Conservation (phyloP, 2,797 vertebrate genomes). For the Microctenopoma lineatum region DNA sequence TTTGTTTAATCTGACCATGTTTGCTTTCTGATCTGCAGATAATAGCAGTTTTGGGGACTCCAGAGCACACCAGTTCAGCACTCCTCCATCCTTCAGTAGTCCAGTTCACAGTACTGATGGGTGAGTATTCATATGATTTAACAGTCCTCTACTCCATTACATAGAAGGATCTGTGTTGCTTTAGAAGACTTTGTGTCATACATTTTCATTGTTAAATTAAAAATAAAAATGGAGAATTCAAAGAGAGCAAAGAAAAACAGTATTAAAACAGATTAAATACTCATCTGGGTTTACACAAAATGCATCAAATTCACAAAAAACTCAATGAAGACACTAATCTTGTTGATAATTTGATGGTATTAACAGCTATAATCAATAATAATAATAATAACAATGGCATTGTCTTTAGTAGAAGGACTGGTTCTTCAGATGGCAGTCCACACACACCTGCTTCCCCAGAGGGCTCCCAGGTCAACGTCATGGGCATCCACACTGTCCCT, state of each 20-base stretch:
- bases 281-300: too few relatives aligned
- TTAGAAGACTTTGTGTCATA: too few relatives aligned
- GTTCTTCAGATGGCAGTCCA: conserved; percentile 78
- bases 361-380: background rate
- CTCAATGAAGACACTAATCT: too few relatives aligned
- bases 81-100: conserved; percentile 86
- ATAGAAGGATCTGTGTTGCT: too few relatives aligned
- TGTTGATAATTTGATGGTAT: background rate
- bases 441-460: conserved; percentile 79
- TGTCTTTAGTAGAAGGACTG: conserved; percentile 76
- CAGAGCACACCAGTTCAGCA: conserved; percentile 53
- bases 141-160: too few relatives aligned
- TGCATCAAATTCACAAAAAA: too few relatives aligned
- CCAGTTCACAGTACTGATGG: conserved; percentile 87
- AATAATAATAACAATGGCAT: background rate
- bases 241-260: background rate
- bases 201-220: too few relatives aligned
- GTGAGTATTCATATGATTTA: conserved; percentile 75
- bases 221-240: too few relatives aligned
- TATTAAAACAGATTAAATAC: too few relatives aligned
- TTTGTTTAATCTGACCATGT: background rate
- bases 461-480: conserved; percentile 84
- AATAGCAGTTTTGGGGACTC: conserved; percentile 54
- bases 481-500: conserved; percentile 84
- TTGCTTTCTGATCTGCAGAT: conserved; percentile 47